Evolutionary conservation across 2,888 invertebrate genomes (phyloP).

Genomic region (Eupithecia dodoneata): DNA sequence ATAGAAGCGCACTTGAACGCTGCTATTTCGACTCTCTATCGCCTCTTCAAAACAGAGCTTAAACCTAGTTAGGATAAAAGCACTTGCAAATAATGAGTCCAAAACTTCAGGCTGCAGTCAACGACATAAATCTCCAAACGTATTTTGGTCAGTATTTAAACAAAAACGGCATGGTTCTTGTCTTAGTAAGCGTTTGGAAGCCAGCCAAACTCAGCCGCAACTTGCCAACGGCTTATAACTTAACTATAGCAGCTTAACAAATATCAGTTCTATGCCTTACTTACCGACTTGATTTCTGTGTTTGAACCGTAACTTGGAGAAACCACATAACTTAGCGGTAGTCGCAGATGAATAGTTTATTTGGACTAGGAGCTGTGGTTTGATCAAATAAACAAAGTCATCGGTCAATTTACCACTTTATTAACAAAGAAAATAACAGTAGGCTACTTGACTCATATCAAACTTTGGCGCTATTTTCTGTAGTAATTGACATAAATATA

Average conservation of each 20-base stretch:
- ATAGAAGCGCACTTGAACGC: not conserved
- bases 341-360: not conserved
- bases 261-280: slow-evolving; percentile 35
- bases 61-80: not conserved
- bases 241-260: slow-evolving; percentile 48
- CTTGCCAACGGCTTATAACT: slow-evolving; percentile 49
- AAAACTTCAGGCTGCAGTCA: slow-evolving; percentile 6
- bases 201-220: slow-evolving; percentile 46
- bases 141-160: slow-evolving; percentile 40
- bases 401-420: too few relatives aligned
- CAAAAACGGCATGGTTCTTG: slow-evolving; percentile 49
- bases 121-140: slow-evolving; percentile 40
- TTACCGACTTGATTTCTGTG: slow-evolving; percentile 8
- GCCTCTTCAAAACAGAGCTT: not conserved
- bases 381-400: not conserved
- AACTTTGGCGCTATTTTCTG: too few relatives aligned
- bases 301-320: not conserved
- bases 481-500: too few relatives aligned
- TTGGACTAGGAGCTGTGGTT: too few relatives aligned
- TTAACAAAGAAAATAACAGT: too few relatives aligned
- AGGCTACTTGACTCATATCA: too few relatives aligned
- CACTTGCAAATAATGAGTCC: slow-evolving; percentile 2
- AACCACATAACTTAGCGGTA: not conserved
- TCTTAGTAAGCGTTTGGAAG: slow-evolving; percentile 46
- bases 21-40: not conserved